phyloP scores from a whole-genome alignment of 1,140 invertebrate species.

The Drosophila pectinifera region DNA sequence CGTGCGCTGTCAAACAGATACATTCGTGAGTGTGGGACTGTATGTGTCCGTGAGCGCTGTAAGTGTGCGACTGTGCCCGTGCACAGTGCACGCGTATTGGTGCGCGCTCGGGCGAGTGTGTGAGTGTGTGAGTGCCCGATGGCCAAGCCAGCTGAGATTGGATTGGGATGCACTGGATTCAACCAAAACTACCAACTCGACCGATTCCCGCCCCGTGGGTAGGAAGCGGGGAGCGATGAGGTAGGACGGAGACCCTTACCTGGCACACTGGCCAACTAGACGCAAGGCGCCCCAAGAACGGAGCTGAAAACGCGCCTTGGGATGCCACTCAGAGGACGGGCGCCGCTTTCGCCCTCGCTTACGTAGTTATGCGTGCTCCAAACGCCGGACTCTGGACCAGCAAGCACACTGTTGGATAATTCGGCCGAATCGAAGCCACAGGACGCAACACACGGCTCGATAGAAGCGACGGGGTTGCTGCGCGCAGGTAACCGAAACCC shows the following conservation, averaged over 20 bases:
- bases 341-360: conserved; percentile 40
- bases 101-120: conserved; percentile 24
- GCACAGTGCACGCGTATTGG: conserved; percentile 24
- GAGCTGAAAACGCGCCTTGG: conserved; percentile 16
- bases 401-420: conserved; percentile 18
- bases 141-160: conserved; percentile 73
- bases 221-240: background rate
- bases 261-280: conserved; percentile 23
- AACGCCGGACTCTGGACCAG: conserved; percentile 21
- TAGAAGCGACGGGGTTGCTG: conserved; percentile 65
- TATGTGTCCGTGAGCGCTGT: conserved; percentile 19
- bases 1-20: conserved; percentile 61
- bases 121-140: conserved; percentile 37
- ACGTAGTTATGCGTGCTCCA: conserved; percentile 16
- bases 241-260: conserved; percentile 4
- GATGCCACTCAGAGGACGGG: conserved; percentile 19
- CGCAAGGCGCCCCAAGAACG: conserved; percentile 13
- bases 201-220: background rate
- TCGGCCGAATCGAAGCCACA: conserved; percentile 24
- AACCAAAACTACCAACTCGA: background rate
- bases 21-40: conserved; percentile 17
- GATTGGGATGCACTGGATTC: conserved; percentile 34
- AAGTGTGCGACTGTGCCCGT: conserved; percentile 18
- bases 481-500: conserved; percentile 75
- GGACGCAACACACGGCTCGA: conserved; percentile 35